These are phyloP conservation scores for Galago senegalensis DNA, from an alignment of 2,797 vertebrate genomes.

Conservation along the genomic window DNA sequence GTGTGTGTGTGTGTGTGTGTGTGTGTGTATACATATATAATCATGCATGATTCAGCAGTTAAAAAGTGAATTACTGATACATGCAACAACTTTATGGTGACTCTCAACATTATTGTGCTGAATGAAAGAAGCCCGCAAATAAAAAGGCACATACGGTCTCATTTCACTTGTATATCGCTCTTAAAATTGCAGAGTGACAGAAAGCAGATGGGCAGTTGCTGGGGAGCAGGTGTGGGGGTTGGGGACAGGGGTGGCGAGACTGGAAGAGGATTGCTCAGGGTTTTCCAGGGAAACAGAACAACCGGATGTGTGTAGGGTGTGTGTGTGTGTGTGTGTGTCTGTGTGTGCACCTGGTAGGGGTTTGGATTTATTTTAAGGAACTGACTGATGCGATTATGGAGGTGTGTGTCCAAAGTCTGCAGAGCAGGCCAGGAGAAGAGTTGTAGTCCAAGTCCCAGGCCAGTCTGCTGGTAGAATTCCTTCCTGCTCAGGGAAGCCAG, in stretches of 20 bases:
- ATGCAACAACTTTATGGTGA: no score
- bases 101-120: not conserved
- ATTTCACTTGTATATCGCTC: not conserved
- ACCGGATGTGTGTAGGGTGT: rapidly evolving
- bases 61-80: not conserved
- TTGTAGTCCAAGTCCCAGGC: not conserved
- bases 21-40: no score
- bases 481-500: no score
- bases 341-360: not conserved
- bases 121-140: not conserved
- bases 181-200: not conserved
- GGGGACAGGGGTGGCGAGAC: no score
- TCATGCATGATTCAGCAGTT: not conserved
- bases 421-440: not conserved
- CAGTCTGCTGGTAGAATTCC: not conserved
- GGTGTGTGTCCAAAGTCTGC: not conserved
- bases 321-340: not conserved
- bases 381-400: not conserved
- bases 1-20: no score
- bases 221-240: not conserved
- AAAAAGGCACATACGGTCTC: not conserved
- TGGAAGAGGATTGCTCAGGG: not conserved
- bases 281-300: not conserved
- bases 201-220: not conserved
- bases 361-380: not conserved